Conservation (phyloP, 1,140 invertebrate genomes). For the Zaprionus lachaisei region DNA sequence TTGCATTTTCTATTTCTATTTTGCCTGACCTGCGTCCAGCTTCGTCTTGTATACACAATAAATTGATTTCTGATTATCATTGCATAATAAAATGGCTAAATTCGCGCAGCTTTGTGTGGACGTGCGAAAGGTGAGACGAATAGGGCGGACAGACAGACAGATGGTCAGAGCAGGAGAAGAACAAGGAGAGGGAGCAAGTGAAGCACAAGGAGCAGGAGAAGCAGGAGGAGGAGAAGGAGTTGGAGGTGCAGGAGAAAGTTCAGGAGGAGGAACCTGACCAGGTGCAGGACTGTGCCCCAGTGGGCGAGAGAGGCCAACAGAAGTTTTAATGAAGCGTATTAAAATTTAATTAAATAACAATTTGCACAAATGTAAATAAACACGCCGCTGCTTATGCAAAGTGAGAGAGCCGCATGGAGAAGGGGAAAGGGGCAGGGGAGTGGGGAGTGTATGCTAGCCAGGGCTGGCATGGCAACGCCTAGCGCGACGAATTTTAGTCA, state of each 20-base stretch:
- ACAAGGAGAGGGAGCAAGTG: too few relatives aligned
- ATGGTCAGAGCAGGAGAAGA: not conserved
- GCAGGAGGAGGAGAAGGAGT: too few relatives aligned
- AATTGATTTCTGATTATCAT: constrained; percentile 82
- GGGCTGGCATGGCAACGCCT: constrained; percentile 58
- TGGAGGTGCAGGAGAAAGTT: too few relatives aligned
- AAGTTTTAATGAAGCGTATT: constrained; percentile 80
- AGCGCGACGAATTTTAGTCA: constrained; percentile 75
- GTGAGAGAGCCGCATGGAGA: constrained; percentile 5
- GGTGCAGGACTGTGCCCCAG: not conserved
- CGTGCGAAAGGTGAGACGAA: constrained; percentile 4
- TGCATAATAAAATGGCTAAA: constrained; percentile 72
- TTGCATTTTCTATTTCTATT: constrained; percentile 47
- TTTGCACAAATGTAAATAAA: constrained; percentile 81
- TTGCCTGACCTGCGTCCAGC: constrained; percentile 20
- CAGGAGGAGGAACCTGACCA: too few relatives aligned
- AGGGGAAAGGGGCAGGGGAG: not conserved
- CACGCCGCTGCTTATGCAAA: constrained; percentile 74
- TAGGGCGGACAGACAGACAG: not conserved
- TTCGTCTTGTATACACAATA: constrained; percentile 53
- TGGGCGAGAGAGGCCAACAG: constrained; percentile 39
- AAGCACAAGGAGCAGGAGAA: too few relatives aligned
- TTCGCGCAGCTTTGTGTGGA: constrained; percentile 21
- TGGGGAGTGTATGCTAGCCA: not conserved
- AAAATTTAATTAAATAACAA: constrained; percentile 82